Percentiles rank a stretch among this genome's conserved stretches.
Evolutionary conservation across 2,888 invertebrate species (phyloP).

Genomic region (Coenonympha arcania): DNA sequence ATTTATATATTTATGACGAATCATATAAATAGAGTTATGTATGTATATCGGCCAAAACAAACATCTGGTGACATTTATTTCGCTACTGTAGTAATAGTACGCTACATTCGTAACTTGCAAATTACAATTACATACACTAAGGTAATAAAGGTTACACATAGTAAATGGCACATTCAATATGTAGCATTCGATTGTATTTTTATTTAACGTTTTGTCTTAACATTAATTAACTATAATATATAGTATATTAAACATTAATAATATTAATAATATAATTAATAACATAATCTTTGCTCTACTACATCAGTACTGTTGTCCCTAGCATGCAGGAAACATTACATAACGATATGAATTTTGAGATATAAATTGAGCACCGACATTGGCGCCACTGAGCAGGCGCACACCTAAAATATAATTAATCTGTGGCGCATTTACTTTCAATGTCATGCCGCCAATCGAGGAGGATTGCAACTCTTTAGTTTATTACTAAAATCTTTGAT

Average conservation of each 20-base stretch:
- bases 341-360: constrained; percentile 5
- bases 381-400: no score
- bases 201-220: no score
- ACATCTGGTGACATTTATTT: not conserved
- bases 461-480: no score
- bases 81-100: constrained; percentile 29
- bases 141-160: constrained; percentile 49
- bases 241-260: constrained; percentile 11
- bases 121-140: no score
- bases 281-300: constrained; percentile 66
- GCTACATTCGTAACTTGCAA: no score
- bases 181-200: constrained; percentile 52
- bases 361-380: no score
- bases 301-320: constrained; percentile 67
- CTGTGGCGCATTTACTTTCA: no score
- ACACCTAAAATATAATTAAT: no score
- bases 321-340: constrained; percentile 33
- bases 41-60: not conserved
- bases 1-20: constrained; percentile 3
- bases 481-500: no score
- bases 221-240: constrained; percentile 26
- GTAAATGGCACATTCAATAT: constrained; percentile 66
- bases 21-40: not conserved
- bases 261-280: constrained; percentile 15
- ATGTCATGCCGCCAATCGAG: no score